Evolutionary conservation across 2,113 vertebrate genomes (phyloP), one percentile per base, ranked within the genome.

Genomic region (Thryonomys swinderianus): DNA sequence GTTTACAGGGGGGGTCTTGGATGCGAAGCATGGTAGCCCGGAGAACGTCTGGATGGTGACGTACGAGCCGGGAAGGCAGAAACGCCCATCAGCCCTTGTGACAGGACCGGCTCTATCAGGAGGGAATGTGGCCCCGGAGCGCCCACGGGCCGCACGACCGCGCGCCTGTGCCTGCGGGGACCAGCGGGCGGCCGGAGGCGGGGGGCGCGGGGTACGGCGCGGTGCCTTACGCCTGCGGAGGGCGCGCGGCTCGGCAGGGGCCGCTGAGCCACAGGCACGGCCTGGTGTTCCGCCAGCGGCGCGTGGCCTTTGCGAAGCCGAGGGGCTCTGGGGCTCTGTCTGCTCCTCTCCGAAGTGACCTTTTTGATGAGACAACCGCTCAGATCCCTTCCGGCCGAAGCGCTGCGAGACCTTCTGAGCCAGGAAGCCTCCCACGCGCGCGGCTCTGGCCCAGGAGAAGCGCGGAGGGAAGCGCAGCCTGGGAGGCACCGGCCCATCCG

Each of bases 281-380:
- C 57, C 30, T 40, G 42, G 23, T 69, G 69, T 81, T 94, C 82
- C 55, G 12, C 48, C 55, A 59, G 79, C 4, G 85, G 30, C 76
- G 74, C 79, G 80, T 96, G 88, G 93, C 42, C 82, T 91, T n/a
- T 96, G 40, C 40, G n/a, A 92, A 94, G 66, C 0, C 66, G 30
- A 14, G 7, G 42, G 53, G 92, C 42, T 48, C 45, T 40, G 59
- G 34, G 25, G 71, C 74, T 92, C 3, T 0, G 8, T 61, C 80
- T 94, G 51, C 62, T 96, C 74, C 69, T 93, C 69, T 96, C 95
- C 92, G 79, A 95, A 95, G 95, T 51, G 62, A 96, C 5, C 45
- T 25, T 78, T 96, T 80, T 92, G 95, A 96, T 93, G 85, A 94
- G 66, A 91, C 93, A 83, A 88, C 79, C 94, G 86, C 57, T 53